These are phyloP conservation scores for Drosophila eugracilis DNA, from an alignment of 1,140 invertebrate genomes.

Conservation along the genomic window DNA sequence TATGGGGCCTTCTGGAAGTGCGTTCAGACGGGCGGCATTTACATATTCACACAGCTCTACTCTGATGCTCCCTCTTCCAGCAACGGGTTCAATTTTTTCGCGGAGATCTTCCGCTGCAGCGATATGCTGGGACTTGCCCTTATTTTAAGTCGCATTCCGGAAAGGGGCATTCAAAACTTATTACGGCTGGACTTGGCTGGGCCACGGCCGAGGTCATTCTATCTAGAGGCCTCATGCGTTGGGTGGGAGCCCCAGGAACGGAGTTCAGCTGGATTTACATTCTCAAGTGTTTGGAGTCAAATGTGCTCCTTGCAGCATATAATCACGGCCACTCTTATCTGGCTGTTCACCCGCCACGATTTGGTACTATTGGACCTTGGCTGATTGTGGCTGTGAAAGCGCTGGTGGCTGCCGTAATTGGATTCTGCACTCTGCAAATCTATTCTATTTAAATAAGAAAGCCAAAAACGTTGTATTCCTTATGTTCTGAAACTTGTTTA, in stretches of 20 bases:
- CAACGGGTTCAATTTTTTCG: constrained; percentile 89
- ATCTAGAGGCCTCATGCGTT: constrained; percentile 94
- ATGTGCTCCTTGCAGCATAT: constrained; percentile 96
- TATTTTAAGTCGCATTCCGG: constrained; percentile 95
- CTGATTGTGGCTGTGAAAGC: constrained; percentile 90
- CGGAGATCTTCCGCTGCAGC: constrained; percentile 96
- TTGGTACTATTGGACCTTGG: constrained; percentile 91
- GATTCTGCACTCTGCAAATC: constrained; percentile 88
- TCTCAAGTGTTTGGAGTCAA: constrained; percentile 97
- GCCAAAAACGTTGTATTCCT: constrained; percentile 35
- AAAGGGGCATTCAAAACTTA: constrained; percentile 96
- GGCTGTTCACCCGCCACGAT: constrained; percentile 96
- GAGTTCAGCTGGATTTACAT: constrained; percentile 99
- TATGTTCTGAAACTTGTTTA: constrained; percentile 51
- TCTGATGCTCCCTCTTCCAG: constrained; percentile 88
- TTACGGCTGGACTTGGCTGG: constrained; percentile 93
- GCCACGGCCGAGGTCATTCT: constrained; percentile 97
- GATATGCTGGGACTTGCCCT: constrained; percentile 97
- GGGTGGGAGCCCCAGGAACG: constrained; percentile 97
- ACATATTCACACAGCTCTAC: constrained; percentile 96
- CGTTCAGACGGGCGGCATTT: constrained; percentile 96
- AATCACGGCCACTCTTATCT: constrained; percentile 94
- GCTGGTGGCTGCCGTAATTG: constrained; percentile 88
- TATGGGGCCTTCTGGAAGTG: constrained; percentile 99
- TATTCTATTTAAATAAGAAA: constrained; percentile 87